These are phyloP conservation scores for Arctia plantaginis DNA, from an alignment of 2,888 invertebrate genomes.

Conservation along the genomic window DNA sequence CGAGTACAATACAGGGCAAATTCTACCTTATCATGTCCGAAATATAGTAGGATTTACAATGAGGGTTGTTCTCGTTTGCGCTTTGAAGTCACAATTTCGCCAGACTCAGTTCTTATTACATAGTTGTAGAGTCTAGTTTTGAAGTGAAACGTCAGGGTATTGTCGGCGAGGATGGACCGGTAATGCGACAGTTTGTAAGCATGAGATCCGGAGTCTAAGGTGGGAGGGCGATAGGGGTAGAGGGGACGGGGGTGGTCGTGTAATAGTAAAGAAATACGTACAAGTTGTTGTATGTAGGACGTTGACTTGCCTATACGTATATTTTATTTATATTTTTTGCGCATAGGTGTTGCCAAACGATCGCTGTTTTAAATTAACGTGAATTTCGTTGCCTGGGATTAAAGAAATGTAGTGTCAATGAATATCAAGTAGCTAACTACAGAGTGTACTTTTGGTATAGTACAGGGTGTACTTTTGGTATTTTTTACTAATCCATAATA, in stretches of 20 bases:
- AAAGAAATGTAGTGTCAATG: slow-evolving; percentile 14
- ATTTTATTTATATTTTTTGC: slow-evolving; percentile 70
- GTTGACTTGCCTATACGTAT: slow-evolving; percentile 76
- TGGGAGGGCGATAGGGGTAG: slow-evolving; percentile 51
- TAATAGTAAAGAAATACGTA: slow-evolving; percentile 80
- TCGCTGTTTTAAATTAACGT: slow-evolving; percentile 26
- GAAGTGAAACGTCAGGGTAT: slow-evolving; percentile 61
- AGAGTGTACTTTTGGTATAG: not conserved
- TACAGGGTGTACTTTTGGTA: not conserved
- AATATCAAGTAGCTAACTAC: slow-evolving; percentile 15
- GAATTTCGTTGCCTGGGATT: slow-evolving; percentile 19
- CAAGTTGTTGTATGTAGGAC: slow-evolving; percentile 72
- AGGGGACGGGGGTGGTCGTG: slow-evolving; percentile 49
- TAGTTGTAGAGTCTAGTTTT: slow-evolving; percentile 62
- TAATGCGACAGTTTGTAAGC: slow-evolving; percentile 87
- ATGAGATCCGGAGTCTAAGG: slow-evolving; percentile 77
- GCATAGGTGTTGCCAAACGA: slow-evolving; percentile 42
- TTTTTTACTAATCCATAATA: not conserved
- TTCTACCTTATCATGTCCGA: slow-evolving; percentile 55
- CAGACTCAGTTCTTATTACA: slow-evolving; percentile 50
- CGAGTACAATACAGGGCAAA: slow-evolving; percentile 57
- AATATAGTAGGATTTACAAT: slow-evolving; percentile 65
- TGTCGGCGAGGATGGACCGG: slow-evolving; percentile 76
- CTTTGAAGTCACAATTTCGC: slow-evolving; percentile 55
- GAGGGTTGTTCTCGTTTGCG: slow-evolving; percentile 48